Conservation (phyloP, 2,888 invertebrate species). For the Alentia gelatinosa region DNA sequence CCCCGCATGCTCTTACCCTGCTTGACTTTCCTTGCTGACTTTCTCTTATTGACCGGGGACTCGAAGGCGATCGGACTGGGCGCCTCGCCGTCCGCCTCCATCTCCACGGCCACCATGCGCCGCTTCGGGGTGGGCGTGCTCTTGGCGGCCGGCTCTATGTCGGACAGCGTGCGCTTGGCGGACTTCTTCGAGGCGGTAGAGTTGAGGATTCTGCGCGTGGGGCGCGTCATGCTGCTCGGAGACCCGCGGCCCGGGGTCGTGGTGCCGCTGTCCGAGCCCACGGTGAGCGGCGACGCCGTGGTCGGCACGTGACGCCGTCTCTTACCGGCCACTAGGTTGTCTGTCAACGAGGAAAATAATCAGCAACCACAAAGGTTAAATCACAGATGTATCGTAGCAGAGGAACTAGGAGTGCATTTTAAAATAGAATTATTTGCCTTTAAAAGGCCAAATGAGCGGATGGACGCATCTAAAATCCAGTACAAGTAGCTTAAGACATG, state of each 20-base stretch:
- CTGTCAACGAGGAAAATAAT: too few relatives aligned
- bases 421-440: too few relatives aligned
- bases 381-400: too few relatives aligned
- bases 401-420: too few relatives aligned
- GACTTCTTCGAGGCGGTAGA: neutral
- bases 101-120: neutral
- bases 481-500: too few relatives aligned
- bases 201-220: neutral
- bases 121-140: neutral
- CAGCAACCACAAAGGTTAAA: too few relatives aligned
- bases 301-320: neutral
- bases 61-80: neutral
- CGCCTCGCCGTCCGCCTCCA: neutral
- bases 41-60: neutral
- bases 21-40: neutral
- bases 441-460: too few relatives aligned
- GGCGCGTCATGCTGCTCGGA: neutral
- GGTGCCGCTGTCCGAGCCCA: neutral
- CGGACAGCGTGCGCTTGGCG: neutral
- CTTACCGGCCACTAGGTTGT: conserved; percentile 33
- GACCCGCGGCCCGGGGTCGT: neutral
- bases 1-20: neutral
- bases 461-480: too few relatives aligned
- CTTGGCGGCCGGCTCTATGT: neutral
- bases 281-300: neutral